Evolutionary conservation across 2,113 vertebrate species (phyloP).

Genomic region (Saguinus imperator): DNA sequence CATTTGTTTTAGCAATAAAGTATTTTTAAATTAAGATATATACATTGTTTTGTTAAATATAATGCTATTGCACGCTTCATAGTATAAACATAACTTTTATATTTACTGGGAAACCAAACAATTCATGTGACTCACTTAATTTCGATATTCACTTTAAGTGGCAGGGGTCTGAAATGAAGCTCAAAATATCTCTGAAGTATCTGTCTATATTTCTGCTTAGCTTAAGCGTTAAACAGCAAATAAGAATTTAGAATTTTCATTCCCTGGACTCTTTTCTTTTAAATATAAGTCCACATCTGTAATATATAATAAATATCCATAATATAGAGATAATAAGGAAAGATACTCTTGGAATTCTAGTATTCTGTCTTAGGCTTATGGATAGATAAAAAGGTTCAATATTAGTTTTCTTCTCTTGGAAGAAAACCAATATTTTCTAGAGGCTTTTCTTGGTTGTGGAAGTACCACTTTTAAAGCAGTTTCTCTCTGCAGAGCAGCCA

Average conservation of each 20-base stretch:
- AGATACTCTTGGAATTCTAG: background rate
- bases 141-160: background rate
- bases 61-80: background rate
- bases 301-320: background rate
- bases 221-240: background rate
- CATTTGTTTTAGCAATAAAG: background rate
- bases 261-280: slow-evolving; percentile 19
- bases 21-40: background rate
- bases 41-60: background rate
- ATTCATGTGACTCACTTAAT: background rate
- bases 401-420: background rate
- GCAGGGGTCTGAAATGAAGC: background rate
- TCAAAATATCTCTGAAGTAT: background rate
- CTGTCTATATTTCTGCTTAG: background rate
- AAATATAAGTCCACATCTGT: background rate
- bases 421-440: background rate
- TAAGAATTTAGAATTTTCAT: slow-evolving; percentile 14
- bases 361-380: background rate
- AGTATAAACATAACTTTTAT: background rate
- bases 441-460: background rate
- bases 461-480: background rate
- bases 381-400: background rate
- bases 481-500: background rate
- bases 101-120: background rate
- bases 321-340: background rate